Conservation (phyloP, 2,888 invertebrate genomes). For the Camponotus fellah region DNA sequence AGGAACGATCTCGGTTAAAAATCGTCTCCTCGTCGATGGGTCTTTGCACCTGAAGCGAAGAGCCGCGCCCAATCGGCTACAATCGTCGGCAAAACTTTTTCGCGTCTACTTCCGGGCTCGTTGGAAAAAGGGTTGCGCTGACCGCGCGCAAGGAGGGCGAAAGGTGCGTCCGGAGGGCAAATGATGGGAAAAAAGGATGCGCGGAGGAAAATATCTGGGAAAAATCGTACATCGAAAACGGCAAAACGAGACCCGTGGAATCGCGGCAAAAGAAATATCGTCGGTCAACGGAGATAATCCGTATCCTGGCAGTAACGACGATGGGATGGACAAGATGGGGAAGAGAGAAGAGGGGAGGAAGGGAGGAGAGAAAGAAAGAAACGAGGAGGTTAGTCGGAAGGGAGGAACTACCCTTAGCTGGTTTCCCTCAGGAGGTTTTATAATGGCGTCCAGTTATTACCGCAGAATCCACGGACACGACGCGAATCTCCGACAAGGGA, state of each 20-base stretch:
- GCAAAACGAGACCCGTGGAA: constrained; percentile 69
- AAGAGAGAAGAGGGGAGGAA: constrained; percentile 42
- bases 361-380: constrained; percentile 55
- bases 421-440: constrained; percentile 85
- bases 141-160: constrained; percentile 5
- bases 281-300: constrained; percentile 81
- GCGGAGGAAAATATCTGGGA: constrained; percentile 57
- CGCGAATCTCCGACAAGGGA: constrained; percentile 83
- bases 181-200: constrained; percentile 18
- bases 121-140: constrained; percentile 61
- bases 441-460: constrained; percentile 86
- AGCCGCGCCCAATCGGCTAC: constrained; percentile 21
- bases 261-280: constrained; percentile 80
- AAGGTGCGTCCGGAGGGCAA: constrained; percentile 42
- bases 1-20: constrained; percentile 47
- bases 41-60: constrained; percentile 24
- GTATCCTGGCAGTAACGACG: constrained; percentile 85
- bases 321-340: constrained; percentile 73
- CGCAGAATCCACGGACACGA: constrained; percentile 84
- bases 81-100: constrained; percentile 52
- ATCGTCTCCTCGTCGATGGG: constrained; percentile 22
- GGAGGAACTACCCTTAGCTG: constrained; percentile 81
- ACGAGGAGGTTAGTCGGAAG: constrained; percentile 49
- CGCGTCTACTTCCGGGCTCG: constrained; percentile 55
- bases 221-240: constrained; percentile 59